Evolutionary conservation across 2,113 vertebrate genomes (phyloP).

Genomic region (Dasyurus viverrinus): DNA sequence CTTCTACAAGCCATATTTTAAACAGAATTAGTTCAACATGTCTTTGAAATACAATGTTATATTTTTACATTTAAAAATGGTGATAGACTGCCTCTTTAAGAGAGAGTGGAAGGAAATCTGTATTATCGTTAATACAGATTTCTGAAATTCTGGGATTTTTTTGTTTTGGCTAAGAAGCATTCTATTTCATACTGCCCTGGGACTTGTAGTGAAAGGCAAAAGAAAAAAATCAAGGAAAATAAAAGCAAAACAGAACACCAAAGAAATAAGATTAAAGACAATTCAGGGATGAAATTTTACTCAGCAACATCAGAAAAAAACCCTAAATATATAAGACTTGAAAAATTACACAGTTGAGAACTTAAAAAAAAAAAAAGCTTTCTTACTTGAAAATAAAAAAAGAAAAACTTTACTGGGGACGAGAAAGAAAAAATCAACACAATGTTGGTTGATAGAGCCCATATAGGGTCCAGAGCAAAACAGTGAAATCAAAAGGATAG

Average conservation of each 20-base stretch:
- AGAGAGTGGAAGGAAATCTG: background rate
- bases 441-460: too few species aligned
- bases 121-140: background rate
- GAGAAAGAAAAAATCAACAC: background rate
- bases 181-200: background rate
- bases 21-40: background rate
- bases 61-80: background rate
- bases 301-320: constrained; percentile 2
- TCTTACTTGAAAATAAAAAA: background rate
- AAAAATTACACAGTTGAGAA: constrained; percentile 21
- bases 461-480: background rate
- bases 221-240: background rate
- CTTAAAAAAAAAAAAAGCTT: background rate
- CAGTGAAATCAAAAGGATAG: constrained; percentile 25
- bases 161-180: background rate
- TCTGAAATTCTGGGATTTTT: background rate
- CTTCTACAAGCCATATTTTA: background rate
- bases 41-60: background rate
- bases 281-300: constrained; percentile 14
- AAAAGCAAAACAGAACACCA: background rate
- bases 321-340: background rate
- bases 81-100: background rate
- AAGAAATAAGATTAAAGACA: background rate
- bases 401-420: background rate
- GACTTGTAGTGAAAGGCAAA: background rate